Evolutionary conservation across 2,888 invertebrate genomes (phyloP), one percentile per base, ranked within the genome.

Genomic region (Lithophane ornitopus): DNA sequence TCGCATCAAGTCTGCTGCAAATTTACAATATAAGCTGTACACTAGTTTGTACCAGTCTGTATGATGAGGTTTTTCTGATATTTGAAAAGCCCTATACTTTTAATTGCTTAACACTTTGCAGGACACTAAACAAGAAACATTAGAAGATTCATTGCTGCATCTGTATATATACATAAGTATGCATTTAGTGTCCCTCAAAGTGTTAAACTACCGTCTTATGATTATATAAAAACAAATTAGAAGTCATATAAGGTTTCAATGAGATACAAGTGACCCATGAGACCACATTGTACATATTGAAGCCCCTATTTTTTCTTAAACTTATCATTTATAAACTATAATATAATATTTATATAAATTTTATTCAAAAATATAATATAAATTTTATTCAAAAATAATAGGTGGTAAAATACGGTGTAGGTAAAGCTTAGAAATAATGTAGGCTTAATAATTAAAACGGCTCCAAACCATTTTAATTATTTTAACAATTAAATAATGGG

Each of bases 1-100:
- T 79, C 70, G 70, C 85, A 86, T 85, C 85, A 86, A 85, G 77
- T 68, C 62, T 79, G 78, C 88, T 88, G 84, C 75, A 88, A 87
- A 81, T 59, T 70, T 46, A 85, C 46, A 85, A 81, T 66, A 62
- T 56, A 83, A 74, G 68, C 85, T 76, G 54, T 76, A 74, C 59
- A 67, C 19, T 61, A 59, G 3, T 41, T 52, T 44, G 4, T 52
- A 52, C 52, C n/a, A 59, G 28, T 41, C 11, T 28, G 6, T 22
- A 49, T 34, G 28, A 67, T 49, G 39, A 39, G 22, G 19, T 22
- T 41, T 26, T 22, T n/a, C 28, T 61, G 11, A 52, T 44, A 22
- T 19, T 34, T 52, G 28, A 74, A 41, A 44, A 28, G n/a, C n/a
- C 61, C 22, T 46, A 16, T 41, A 41, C 2, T 52, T 34, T 34